phyloP scores from a whole-genome alignment of 2,888 invertebrate genomes.

The Drosophila siamana region DNA sequence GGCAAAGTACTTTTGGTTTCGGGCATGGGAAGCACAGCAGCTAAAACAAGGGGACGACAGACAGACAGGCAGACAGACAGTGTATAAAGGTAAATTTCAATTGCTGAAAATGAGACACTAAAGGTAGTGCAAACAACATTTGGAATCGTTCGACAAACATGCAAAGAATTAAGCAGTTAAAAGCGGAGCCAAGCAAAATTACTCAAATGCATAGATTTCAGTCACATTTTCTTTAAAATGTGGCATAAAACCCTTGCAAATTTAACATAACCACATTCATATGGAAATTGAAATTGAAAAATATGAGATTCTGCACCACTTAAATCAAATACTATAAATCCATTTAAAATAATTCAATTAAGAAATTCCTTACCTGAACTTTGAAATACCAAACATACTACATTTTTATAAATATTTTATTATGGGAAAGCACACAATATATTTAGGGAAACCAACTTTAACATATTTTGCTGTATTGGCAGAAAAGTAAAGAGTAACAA shows the following conservation, averaged over 20 bases:
- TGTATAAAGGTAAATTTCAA: slow-evolving; percentile 67
- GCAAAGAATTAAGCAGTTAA: background rate
- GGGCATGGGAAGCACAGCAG: no score
- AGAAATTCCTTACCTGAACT: no score
- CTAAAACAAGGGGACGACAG: background rate
- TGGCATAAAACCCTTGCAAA: no score
- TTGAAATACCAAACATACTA: no score
- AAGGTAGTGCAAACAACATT: slow-evolving; percentile 1
- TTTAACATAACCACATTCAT: no score
- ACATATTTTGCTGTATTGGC: background rate
- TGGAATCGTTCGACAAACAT: background rate
- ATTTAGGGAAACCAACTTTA: background rate
- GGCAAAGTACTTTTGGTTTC: background rate
- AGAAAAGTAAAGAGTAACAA: slow-evolving; percentile 1
- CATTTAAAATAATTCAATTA: no score
- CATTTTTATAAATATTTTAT: background rate
- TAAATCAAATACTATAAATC: no score
- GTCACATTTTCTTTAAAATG: no score
- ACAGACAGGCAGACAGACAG: slow-evolving; percentile 17
- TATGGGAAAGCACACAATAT: no score
- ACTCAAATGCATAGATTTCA: background rate
- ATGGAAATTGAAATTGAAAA: no score
- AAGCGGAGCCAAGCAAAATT: background rate
- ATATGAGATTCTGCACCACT: no score
- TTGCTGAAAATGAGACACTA: slow-evolving; percentile 29